A percentile compares a stretch with the other conserved stretches of the same genome.
phyloP scores from a whole-genome alignment of 2,888 invertebrate genomes.

The Geotrupes spiniger region DNA sequence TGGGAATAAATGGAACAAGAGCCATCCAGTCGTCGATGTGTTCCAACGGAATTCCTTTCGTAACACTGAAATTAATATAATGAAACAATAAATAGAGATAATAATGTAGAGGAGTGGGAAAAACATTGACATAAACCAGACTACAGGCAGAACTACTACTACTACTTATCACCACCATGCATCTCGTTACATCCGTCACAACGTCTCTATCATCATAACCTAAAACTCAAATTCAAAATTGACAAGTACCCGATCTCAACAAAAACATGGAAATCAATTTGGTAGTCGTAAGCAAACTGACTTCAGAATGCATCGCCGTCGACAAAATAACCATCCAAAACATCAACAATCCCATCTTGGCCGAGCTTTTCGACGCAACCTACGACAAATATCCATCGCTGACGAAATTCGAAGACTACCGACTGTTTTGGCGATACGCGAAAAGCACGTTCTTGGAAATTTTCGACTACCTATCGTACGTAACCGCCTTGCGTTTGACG shows the following conservation, averaged over 20 bases:
- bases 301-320: slow-evolving; percentile 29
- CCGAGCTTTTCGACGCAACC: slow-evolving; percentile 27
- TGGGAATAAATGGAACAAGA: too few species aligned
- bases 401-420: slow-evolving; percentile 20
- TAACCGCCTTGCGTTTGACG: slow-evolving; percentile 29
- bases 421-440: slow-evolving; percentile 35
- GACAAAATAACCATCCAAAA: slow-evolving; percentile 20
- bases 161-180: too few species aligned
- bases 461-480: slow-evolving; percentile 32
- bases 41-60: too few species aligned
- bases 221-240: slow-evolving; percentile 10
- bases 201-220: too few species aligned
- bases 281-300: slow-evolving; percentile 31
- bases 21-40: too few species aligned
- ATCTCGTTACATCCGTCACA: too few species aligned
- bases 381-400: slow-evolving; percentile 30
- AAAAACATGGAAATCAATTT: slow-evolving; percentile 26
- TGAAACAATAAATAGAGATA: too few species aligned
- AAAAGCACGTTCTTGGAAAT: slow-evolving; percentile 31
- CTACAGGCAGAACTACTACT: too few species aligned
- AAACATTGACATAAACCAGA: too few species aligned
- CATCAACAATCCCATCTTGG: slow-evolving; percentile 13
- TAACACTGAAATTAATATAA: too few species aligned
- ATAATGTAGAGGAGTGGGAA: too few species aligned
- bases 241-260: neutral